Evolutionary conservation across 2,888 invertebrate genomes (phyloP).

Genomic region (Epsilonema sp.): DNA sequence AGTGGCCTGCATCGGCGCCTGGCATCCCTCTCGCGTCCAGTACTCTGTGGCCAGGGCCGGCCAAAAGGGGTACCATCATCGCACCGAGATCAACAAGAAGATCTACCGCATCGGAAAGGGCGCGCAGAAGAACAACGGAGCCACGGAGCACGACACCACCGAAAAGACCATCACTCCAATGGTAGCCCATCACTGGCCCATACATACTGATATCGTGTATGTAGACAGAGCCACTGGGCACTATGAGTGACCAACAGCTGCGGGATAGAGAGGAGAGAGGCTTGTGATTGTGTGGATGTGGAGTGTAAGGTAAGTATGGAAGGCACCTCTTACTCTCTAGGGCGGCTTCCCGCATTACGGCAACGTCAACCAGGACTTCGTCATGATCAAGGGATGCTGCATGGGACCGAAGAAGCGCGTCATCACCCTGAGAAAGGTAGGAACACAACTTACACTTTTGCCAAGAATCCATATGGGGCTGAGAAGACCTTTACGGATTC

Average conservation of each 20-base stretch:
- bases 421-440: constrained; percentile 82
- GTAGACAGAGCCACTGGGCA: no score
- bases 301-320: no score
- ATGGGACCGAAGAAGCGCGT: constrained; percentile 91
- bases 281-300: no score
- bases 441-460: no score
- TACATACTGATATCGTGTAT: no score
- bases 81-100: constrained; percentile 99
- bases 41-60: constrained; percentile 98
- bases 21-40: constrained; percentile 99
- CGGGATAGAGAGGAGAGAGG: no score
- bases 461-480: no score
- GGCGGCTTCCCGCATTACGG: constrained; percentile 99
- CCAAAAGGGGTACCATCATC: constrained; percentile 98
- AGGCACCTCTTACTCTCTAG: no score
- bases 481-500: no score
- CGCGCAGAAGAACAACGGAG: constrained; percentile 70
- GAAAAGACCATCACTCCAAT: constrained; percentile 95
- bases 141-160: constrained; percentile 83
- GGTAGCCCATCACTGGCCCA: no score
- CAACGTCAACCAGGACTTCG: constrained; percentile 91
- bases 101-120: constrained; percentile 74
- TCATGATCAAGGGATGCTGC: constrained; percentile 92
- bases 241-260: no score
- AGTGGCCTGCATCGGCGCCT: constrained; percentile 92